Conservation (phyloP, 2,113 vertebrate species). For the Ginglymostoma cirratum region DNA sequence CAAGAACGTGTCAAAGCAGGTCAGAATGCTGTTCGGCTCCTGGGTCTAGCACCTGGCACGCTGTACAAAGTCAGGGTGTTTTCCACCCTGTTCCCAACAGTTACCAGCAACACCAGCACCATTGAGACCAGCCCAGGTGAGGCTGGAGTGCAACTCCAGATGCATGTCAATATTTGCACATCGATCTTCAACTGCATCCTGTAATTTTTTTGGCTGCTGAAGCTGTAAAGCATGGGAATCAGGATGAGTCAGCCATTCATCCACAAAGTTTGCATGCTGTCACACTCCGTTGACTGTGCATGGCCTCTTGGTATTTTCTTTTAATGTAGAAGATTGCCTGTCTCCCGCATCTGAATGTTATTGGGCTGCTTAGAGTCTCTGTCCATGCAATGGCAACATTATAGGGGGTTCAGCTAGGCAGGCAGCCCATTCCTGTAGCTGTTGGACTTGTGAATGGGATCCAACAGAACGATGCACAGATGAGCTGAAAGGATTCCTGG, state of each 20-base stretch:
- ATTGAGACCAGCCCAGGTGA: slow-evolving; percentile 98
- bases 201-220: neutral
- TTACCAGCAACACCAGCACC: slow-evolving; percentile 77
- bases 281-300: neutral
- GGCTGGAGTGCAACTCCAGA: slow-evolving; percentile 49
- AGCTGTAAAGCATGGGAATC: neutral
- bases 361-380: neutral
- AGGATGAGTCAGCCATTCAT: neutral
- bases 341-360: no score
- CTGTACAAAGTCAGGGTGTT: slow-evolving; percentile 89
- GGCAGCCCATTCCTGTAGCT: neutral
- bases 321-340: neutral
- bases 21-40: slow-evolving; percentile 70
- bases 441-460: neutral
- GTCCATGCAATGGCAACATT: neutral
- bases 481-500: neutral
- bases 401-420: neutral
- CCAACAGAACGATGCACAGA: neutral
- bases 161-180: neutral
- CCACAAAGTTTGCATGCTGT: neutral
- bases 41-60: slow-evolving; percentile 80
- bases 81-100: slow-evolving; percentile 74
- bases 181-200: neutral
- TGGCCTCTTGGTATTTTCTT: neutral
- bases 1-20: slow-evolving; percentile 69